These are phyloP conservation scores for Lycophotia porphyrea DNA, from an alignment of 2,888 invertebrate genomes.

Conservation along the genomic window DNA sequence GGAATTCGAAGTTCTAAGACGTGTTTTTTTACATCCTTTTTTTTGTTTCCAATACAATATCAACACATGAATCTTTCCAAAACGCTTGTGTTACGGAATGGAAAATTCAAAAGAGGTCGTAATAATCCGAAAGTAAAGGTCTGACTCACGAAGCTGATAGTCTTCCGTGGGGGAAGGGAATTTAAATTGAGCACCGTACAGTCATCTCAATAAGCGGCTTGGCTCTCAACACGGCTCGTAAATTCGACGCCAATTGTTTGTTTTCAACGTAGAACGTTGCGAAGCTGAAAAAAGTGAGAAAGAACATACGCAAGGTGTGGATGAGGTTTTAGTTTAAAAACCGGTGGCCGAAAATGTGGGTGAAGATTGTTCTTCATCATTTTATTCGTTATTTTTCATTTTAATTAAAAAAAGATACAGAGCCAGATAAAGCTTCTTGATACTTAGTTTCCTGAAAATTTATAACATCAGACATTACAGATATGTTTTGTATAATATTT, in stretches of 20 bases:
- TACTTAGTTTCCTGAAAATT: neutral
- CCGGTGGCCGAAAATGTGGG: neutral
- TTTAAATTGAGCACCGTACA: slow-evolving; percentile 80
- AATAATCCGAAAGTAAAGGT: slow-evolving; percentile 61
- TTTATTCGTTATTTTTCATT: neutral
- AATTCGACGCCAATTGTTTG: slow-evolving; percentile 86
- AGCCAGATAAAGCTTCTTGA: no score
- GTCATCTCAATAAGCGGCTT: slow-evolving; percentile 87
- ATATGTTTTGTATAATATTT: neutral
- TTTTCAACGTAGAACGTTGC: slow-evolving; percentile 82
- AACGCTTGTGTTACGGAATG: slow-evolving; percentile 10
- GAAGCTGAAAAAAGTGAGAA: slow-evolving; percentile 72
- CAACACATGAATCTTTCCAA: slow-evolving; percentile 15
- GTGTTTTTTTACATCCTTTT: neutral
- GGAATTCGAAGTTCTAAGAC: slow-evolving; percentile 6
- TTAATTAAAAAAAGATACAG: no score
- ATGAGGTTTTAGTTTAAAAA: slow-evolving; percentile 50
- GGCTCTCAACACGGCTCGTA: slow-evolving; percentile 83
- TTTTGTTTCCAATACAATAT: no score
- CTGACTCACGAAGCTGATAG: slow-evolving; percentile 61
- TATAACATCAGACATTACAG: no score
- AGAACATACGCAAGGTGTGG: slow-evolving; percentile 54
- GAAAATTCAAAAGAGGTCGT: slow-evolving; percentile 44
- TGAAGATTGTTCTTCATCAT: no score
- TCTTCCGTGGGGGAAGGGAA: slow-evolving; percentile 67